A percentile compares a stretch with the other conserved stretches of the same genome.
Evolutionary conservation across 2,113 vertebrate species (phyloP).

Genomic region (Bungarus multicinctus): DNA sequence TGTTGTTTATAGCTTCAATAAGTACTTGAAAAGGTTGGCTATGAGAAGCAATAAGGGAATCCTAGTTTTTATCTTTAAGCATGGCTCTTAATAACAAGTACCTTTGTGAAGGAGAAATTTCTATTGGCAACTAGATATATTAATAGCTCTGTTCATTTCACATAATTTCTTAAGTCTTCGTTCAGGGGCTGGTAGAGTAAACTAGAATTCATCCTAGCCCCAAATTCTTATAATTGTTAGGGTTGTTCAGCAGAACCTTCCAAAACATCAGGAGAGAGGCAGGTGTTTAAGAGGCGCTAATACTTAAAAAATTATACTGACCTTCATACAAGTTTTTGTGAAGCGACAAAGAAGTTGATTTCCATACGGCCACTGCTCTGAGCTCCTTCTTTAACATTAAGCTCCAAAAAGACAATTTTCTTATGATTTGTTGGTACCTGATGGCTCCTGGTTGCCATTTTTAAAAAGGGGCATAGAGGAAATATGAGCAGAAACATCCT

Average conservation of each 20-base stretch:
- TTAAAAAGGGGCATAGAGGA: neutral
- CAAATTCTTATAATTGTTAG: neutral
- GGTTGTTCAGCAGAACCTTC: neutral
- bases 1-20: neutral
- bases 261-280: neutral
- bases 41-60: neutral
- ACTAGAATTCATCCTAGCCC: neutral
- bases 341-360: neutral
- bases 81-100: neutral
- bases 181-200: neutral
- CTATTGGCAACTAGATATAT: neutral
- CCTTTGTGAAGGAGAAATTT: neutral
- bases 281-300: neutral
- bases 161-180: neutral
- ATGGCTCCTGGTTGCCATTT: neutral
- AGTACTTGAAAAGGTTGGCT: neutral
- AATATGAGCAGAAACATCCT: neutral
- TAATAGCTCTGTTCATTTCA: neutral
- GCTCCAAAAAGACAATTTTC: neutral
- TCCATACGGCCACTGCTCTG: neutral
- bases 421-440: neutral
- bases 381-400: neutral
- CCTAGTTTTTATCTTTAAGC: neutral
- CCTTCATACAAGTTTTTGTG: neutral
- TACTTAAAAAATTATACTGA: neutral